Base-by-base conservation (phyloP, 2,797 vertebrate species). In the Halcyon chelicuti region DNA sequence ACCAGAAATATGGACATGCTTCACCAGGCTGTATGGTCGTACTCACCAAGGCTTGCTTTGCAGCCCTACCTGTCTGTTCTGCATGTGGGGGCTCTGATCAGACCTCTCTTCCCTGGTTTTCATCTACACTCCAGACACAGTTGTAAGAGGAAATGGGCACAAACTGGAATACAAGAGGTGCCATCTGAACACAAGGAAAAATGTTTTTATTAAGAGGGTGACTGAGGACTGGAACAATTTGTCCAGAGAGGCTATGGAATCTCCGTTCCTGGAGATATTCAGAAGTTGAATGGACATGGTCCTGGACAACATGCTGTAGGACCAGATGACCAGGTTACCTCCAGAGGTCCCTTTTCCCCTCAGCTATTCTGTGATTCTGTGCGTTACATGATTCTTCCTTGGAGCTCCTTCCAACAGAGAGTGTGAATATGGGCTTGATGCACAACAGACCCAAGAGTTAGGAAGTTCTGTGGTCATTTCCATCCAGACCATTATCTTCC, bases 51-150 rank as follows among this genome's bases (percentile, higher is more conserved):
- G 19, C 14, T 66, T 54, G 17, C 63, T 52, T 68, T 84, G 35
- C 33, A 77, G 42, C 37, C 35, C 12, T 57, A 9, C 31, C 29
- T 71, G 10, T 8, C 42, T 28, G 12, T 46, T 55, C 26, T 42
- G 3, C 17, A 12, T 3, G 4, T 35, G 8, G 5, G 10, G 14
- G 25, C 18, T 85, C 26, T 52, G 49, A 17, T 88, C 44, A 86
- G 37, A 80, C 57, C 57, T 42, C 26, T 33, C n/a, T 51, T 76
- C 39, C 15, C 22, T 29, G 8, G 23, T 85, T 77, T 83, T 60
- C 68, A 88, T 44, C 5, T 28, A 29, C 14, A 3, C 2, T 71
- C 9, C 1, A 0, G 13, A 46, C 5, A 6, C 31, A 47, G 26
- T 10, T 44, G 12, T 35, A 61, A 57, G 54, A 78, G 31, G 40